Evolutionary conservation across 2,113 vertebrate genomes (phyloP), one percentile per base, ranked within the genome.

Genomic region (Gasterosteus aculeatus): DNA sequence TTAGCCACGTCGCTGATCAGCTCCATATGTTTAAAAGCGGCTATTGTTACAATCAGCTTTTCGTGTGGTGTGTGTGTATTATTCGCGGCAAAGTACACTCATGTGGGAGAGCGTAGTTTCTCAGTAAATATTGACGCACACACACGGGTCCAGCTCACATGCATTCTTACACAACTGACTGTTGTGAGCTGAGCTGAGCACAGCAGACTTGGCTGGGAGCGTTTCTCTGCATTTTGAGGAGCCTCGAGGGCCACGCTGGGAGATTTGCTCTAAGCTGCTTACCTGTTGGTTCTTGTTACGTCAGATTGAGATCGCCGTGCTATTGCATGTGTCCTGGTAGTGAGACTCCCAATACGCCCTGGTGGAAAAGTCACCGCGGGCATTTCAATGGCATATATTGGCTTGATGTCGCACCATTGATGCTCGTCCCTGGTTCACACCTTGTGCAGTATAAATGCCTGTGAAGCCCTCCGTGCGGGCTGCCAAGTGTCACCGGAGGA

Each of bases 261-360:
- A 90, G 92, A 91, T 93, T 90, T 94, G 66, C 84, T 61, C 70
- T 92, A 93, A 94, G 91, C 92, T 87, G 82, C 92, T 93, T 93
- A 93, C 81, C 84, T 76, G 87, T 79, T 81, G 74, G 77, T 74
- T 84, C 66, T 77, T 77, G 71, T 90, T 92, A 77, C 78, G 62
- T 87, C 78, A 82, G 78, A 89, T 61, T 77, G 71, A 90, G 75
- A 77, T 69, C 69, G 73, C 75, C 67, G 64, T 75, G 72, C 73
- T 77, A 2, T 75, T 62, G 33, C 72, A 49, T n/a, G 54, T 78
- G 39, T 80, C 80, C 71, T 78, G 33, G 57, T 65, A 71, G 68
- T 80, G 44, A 69, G 26, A 62, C 51, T 79, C 22, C 15, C 4
- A 26, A 0, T 64, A 51, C 57, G 58, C 5, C 3, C 12, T 12